Conservation (phyloP, 2,797 vertebrate genomes). For the Lates japonicus region DNA sequence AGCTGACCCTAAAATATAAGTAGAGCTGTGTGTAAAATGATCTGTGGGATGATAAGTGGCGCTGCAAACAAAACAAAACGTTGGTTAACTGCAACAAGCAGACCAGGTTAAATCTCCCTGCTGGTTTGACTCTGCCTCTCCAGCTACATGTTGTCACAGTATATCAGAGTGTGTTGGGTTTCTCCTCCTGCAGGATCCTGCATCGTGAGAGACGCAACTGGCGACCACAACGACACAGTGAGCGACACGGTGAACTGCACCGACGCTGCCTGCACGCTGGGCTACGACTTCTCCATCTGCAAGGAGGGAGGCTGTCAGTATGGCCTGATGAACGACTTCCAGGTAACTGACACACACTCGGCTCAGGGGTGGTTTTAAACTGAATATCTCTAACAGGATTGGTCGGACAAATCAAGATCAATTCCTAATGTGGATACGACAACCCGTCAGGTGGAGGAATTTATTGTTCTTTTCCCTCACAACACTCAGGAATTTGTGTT, state of each 20-base stretch:
- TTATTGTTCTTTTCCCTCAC: background rate
- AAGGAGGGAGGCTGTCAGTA: slow-evolving; percentile 87
- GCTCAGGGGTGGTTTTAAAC: background rate
- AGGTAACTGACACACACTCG: slow-evolving; percentile 70
- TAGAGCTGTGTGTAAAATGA: no score
- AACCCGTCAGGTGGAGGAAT: background rate
- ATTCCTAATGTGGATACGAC: background rate
- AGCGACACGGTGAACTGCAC: slow-evolving; percentile 91
- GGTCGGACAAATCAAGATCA: no score
- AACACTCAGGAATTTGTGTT: slow-evolving; percentile 24
- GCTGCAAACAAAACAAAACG: no score
- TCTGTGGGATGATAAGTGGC: no score
- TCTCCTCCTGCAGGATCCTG: slow-evolving; percentile 87
- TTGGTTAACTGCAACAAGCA: no score
- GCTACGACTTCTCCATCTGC: slow-evolving; percentile 96
- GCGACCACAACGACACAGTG: slow-evolving; percentile 91
- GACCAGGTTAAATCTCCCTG: no score
- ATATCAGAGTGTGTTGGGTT: no score
- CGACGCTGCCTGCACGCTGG: slow-evolving; percentile 92
- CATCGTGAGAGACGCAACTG: slow-evolving; percentile 95
- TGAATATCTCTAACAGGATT: no score
- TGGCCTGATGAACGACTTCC: slow-evolving; percentile 95
- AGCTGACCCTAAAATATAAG: no score
- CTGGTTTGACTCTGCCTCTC: no score
- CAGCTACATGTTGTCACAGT: no score